Base-by-base conservation (phyloP, 2,113 vertebrate species). In the Pangasianodon hypophthalmus region DNA sequence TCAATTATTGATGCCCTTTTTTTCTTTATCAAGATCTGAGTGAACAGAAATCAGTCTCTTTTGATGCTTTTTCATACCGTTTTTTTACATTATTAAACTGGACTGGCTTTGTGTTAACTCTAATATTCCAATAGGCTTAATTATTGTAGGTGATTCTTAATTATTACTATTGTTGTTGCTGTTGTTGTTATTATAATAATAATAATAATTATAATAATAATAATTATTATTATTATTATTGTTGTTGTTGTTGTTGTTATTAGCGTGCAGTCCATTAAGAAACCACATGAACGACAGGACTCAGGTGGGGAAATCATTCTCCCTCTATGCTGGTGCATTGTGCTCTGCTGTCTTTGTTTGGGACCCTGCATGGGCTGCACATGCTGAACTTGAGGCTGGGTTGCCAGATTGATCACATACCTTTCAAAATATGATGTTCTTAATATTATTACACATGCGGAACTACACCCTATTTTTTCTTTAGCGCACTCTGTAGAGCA, bases 281-380 rank as follows among this genome's bases (percentile, higher is more conserved):
- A 44, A 37, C 18, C 41, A 69, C 24, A 86, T 21, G 13, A 73
- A 71, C 1, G 48, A 50, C n/a, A 50, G n/a, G 46, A 71, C 64
- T 21, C 29, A 52, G n/a, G 67, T 86, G 85, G 29, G 24, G 50
- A n/a, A 58, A 1, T 87, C 32, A 26, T 56, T 62, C 46, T 79
- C n/a, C 52, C 4, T 77, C 50, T 44, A 77, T 62, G 71, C 37
- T 37, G 21, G 21, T 87, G 86, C 86, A 79, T 87, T 87, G 86
- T 87, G 52, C 54, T 77, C 54, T 46, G 67, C 73, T 87, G 71
- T 87, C 86, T 87, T 87, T 87, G 86, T 87, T 87, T 87, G 86
- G 86, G 86, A 79, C 86, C 16, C 86, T 87, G 86, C 73, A 77
- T 79, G 71, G 73, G 24, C 37, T 87, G n/a, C 86, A 87, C 86